Conservation (phyloP, 2,113 vertebrate genomes). For the Eulemur rufifrons region DNA sequence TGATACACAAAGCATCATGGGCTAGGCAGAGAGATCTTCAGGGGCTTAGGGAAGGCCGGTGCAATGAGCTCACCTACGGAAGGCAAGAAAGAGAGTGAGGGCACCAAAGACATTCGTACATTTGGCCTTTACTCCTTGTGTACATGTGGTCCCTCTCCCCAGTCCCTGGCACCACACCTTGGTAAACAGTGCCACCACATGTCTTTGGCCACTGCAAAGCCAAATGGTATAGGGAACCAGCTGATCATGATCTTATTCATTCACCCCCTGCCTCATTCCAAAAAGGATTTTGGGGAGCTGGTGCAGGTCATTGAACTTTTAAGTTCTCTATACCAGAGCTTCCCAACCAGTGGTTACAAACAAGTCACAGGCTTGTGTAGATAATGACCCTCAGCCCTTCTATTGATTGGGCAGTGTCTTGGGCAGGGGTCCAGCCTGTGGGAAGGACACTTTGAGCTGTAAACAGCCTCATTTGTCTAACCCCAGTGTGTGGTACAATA, state of each 20-base stretch:
- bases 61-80: background rate
- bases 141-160: background rate
- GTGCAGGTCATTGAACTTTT: background rate
- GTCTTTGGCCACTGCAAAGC: background rate
- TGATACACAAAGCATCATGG: background rate
- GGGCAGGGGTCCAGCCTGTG: background rate
- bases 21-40: background rate
- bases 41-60: background rate
- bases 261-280: background rate
- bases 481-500: background rate
- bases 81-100: background rate
- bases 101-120: background rate
- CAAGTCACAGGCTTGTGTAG: background rate
- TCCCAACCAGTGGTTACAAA: background rate
- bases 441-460: background rate
- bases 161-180: background rate
- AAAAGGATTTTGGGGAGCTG: background rate
- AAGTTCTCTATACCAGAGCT: background rate
- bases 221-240: background rate
- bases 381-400: background rate
- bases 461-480: background rate
- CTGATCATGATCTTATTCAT: background rate
- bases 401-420: background rate
- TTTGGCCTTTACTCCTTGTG: background rate
- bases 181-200: background rate